A percentile compares a stretch with the other conserved stretches of the same genome.
Conservation (phyloP, 2,797 vertebrate genomes). For the Sebastes jordani region DNA sequence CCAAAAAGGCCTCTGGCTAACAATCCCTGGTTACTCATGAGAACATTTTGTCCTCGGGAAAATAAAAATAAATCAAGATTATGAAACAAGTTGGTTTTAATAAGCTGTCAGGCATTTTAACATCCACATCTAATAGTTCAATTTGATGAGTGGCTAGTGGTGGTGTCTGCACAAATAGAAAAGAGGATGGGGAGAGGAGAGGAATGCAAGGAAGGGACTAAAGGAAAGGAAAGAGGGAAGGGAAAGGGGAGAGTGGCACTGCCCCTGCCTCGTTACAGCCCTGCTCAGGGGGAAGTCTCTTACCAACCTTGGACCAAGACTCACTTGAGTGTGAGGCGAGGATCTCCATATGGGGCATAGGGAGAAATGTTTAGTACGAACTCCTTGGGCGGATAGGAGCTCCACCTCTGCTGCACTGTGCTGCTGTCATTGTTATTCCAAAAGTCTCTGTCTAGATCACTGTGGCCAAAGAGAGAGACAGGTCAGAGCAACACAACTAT, state of each 20-base stretch:
- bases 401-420: conserved; percentile 99
- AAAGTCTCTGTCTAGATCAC: conserved; percentile 99
- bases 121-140: conserved; percentile 11
- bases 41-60: conserved; percentile 16
- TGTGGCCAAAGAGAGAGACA: conserved; percentile 94
- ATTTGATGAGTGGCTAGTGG: conserved; percentile 33
- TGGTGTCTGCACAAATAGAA: conserved; percentile 11
- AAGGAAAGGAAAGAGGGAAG: neutral
- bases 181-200: neutral
- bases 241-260: conserved; percentile 15
- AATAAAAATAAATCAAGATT: conserved; percentile 39
- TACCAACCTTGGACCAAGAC: conserved; percentile 91
- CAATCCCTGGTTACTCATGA: conserved; percentile 12
- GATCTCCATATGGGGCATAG: conserved; percentile 99
- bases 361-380: conserved; percentile 99
- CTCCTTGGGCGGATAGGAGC: conserved; percentile 99
- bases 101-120: conserved; percentile 27
- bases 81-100: conserved; percentile 42
- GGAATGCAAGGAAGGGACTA: neutral
- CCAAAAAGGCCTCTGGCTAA: conserved; percentile 24
- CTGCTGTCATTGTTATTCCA: conserved; percentile 99
- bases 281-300: conserved; percentile 81
- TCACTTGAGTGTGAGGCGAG: conserved; percentile 99
- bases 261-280: conserved; percentile 81
- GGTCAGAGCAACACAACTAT: conserved; percentile 90